Evolutionary conservation across 1,140 invertebrate genomes (phyloP).

Genomic region (silkworm (Bombyx mori)): ASM3026992v2 NC_085113.1:9475001-9475500

Average conservation of each 20-base stretch:
- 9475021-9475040: conserved; percentile 67
- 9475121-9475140: conserved; percentile 22
- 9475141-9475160: conserved; percentile 39
- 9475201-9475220: conserved; percentile 30
- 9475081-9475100: conserved; percentile 30
- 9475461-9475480: conserved; percentile 54
- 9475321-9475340: conserved; percentile 20
- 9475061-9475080: conserved; percentile 32
- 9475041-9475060: conserved; percentile 59
- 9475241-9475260: conserved; percentile 51
- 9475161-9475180: conserved; percentile 51
- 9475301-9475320: conserved; percentile 30
- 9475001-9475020: conserved; percentile 60
- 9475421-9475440: conserved; percentile 35
- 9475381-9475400: conserved; percentile 51
- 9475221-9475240: conserved; percentile 52
- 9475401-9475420: conserved; percentile 54
- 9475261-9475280: conserved; percentile 5
- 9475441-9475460: conserved; percentile 43
- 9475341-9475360: conserved; percentile 33
- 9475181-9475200: conserved; percentile 41
- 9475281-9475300: conserved; percentile 12
- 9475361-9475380: conserved; percentile 47
- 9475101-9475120: conserved; percentile 26
- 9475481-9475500: conserved; percentile 53